Base-by-base conservation (phyloP, 2,888 invertebrate genomes). In the Rutpela maculata region DNA sequence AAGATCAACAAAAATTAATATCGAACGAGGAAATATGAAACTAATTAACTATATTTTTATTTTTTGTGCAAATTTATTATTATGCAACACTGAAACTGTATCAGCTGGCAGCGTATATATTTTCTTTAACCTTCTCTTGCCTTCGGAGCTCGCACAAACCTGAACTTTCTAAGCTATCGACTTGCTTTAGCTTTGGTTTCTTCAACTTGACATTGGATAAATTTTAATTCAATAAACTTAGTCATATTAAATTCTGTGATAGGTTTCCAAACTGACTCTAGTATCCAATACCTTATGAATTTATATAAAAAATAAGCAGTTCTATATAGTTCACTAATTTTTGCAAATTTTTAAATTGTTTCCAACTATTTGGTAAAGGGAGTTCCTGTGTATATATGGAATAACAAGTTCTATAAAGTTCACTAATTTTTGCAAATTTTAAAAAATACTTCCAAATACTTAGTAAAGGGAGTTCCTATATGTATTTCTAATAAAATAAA, bases 61-160 rank as follows among this genome's bases (percentile, higher is more conserved):
- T 50, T 50, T 15, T n/a, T 50, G 50, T 50, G n/a, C 50, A n/a
- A 43, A 50, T 50, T 35, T 50, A n/a, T 50, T 35, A 15, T 50
- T 50, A 50, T 50, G 50, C 15, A 50, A 50, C n/a, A 17, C 1
- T 50, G n/a, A n/a, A 50, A 50, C n/a, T 50, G 50, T 50, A 50
- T 50, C 50, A 50, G n/a, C 50, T 50, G 50, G n/a, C 50, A 1
- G 50, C 50, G n/a, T 50, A n/a, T 50, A 50, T 50, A 50, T 50
- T 59, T 59, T 59, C 59, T 59, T 22, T 59, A 59, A 59, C 59
- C 59, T 59, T 59, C 59, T 59, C 18, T 59, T 22, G 12, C 59
- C 59, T 59, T 59, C 59, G 7, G 59, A 59, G 1, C 59, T 59
- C 18, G 22, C 59, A 19, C 19, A 10, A 19, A 22, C 59, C 5